These are phyloP conservation scores for Samia ricini DNA, from an alignment of 1,140 invertebrate species.

Conservation along the genomic window DNA sequence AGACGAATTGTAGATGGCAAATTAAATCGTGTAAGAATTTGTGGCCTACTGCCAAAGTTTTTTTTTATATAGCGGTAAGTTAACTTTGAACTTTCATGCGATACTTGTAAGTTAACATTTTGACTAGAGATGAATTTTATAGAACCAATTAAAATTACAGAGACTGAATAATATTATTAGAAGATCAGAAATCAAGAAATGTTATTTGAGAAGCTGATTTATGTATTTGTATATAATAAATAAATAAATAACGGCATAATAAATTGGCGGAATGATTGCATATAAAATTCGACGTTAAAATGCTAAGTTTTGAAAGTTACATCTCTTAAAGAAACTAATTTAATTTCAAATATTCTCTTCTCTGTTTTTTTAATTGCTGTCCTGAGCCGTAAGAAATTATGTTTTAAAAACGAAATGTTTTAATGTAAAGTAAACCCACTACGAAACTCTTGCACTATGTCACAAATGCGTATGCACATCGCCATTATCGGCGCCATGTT, in stretches of 20 bases:
- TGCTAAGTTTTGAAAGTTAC: no score
- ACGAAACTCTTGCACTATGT: not conserved
- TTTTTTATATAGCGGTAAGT: not conserved
- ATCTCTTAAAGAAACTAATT: no score
- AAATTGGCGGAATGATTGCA: no score
- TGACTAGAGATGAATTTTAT: no score
- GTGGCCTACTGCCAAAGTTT: constrained; percentile 46
- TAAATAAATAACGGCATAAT: no score
- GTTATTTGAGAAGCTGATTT: not conserved
- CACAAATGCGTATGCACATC: constrained; percentile 27
- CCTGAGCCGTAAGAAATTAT: no score
- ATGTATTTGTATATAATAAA: no score
- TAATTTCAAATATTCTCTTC: no score
- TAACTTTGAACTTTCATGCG: not conserved
- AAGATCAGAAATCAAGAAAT: not conserved
- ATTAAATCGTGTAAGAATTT: constrained; percentile 57
- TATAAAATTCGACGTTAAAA: no score
- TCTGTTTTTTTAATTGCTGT: no score
- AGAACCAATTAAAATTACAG: no score
- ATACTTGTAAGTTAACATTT: not conserved
- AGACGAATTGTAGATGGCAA: constrained; percentile 42
- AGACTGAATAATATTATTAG: not conserved
- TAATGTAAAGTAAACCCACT: not conserved
- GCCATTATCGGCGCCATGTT: constrained; percentile 36
- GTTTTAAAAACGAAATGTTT: no score